These are phyloP conservation scores for Druon quercuslanigerum DNA, from an alignment of 1,140 invertebrate species.

Conservation along the genomic window DNA sequence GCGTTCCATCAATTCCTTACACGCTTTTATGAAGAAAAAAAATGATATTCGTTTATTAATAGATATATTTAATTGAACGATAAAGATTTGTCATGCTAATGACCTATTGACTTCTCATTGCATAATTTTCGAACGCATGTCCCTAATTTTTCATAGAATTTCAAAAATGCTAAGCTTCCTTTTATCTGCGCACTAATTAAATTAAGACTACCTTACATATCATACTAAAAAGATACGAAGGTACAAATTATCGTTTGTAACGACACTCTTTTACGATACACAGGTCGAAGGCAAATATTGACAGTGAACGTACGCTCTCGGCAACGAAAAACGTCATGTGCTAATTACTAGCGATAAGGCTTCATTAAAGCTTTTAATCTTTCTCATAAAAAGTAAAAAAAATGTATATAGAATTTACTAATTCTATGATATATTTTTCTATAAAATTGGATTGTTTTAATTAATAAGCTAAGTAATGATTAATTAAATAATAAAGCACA, in stretches of 20 bases:
- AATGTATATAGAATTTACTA: background rate
- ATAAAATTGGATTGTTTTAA: too few relatives aligned
- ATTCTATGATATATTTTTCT: background rate
- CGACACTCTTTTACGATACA: slow-evolving; percentile 29
- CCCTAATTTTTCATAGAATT: too few relatives aligned
- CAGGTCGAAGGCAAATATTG: slow-evolving; percentile 40
- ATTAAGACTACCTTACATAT: background rate
- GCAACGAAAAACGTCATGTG: slow-evolving; percentile 11
- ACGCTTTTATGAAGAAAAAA: background rate
- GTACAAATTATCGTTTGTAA: slow-evolving; percentile 24
- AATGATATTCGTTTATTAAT: background rate
- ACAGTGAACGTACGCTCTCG: slow-evolving; percentile 31
- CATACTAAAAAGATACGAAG: background rate
- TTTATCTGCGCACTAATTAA: too few relatives aligned
- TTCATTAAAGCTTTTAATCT: background rate
- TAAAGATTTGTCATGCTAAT: background rate
- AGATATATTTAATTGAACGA: background rate
- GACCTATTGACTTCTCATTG: too few relatives aligned
- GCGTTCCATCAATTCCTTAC: background rate
- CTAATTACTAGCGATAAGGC: background rate
- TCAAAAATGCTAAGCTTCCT: too few relatives aligned
- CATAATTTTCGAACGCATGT: too few relatives aligned
- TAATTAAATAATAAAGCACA: too few relatives aligned
- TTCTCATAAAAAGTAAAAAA: background rate
- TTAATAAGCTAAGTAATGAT: too few relatives aligned